Base-by-base conservation (phyloP, 1,140 invertebrate species). In the Cydia splendana region DNA sequence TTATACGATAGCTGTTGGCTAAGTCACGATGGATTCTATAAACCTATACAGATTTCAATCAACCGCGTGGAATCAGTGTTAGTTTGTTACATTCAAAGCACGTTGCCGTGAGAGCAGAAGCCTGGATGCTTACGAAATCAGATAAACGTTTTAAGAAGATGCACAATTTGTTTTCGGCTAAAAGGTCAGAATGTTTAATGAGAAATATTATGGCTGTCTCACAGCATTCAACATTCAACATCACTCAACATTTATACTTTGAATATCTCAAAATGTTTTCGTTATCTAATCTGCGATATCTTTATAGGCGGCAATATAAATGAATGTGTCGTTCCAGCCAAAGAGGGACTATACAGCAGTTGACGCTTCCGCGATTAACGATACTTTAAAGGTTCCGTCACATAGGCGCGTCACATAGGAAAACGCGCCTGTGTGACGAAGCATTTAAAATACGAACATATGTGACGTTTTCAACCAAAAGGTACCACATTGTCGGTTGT, bases 21-120 rank as follows among this genome's bases (percentile, higher is more conserved):
- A 71, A 71, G 67, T 71, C 67, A 71, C 67, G 67, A 71, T 38
- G 34, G 67, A n/a, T 38, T 18, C 67, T 34, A 71, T 45, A 71
- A 13, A 71, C 30, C 67, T n/a, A 71, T 71, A 71, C 67, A 71
- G 45, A 71, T 71, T 71, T 71, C 67, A 71, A 71, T 71, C 67
- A 71, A 71, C 30, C 5, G 67, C 67, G 30, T 71, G 67, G 45
- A 71, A 71, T 71, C 67, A 10, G 67, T 18, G 15, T 71, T 71
- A 45, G 67, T 69, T 69, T 6, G 65, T 71, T 71, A 15, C 15
- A 18, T 71, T 42, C 67, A 42, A 30, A n/a, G 12, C 5, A 38
- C 34, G 38, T 42, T 45, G n/a, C 67, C 67, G 67, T 71, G 67
- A 71, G 67, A 71, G 30, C 28, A 69, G 67, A 42, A 42, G 65